These are phyloP conservation scores for Phoeniculus purpureus DNA, from an alignment of 2,797 vertebrate genomes.

Conservation along the genomic window DNA sequence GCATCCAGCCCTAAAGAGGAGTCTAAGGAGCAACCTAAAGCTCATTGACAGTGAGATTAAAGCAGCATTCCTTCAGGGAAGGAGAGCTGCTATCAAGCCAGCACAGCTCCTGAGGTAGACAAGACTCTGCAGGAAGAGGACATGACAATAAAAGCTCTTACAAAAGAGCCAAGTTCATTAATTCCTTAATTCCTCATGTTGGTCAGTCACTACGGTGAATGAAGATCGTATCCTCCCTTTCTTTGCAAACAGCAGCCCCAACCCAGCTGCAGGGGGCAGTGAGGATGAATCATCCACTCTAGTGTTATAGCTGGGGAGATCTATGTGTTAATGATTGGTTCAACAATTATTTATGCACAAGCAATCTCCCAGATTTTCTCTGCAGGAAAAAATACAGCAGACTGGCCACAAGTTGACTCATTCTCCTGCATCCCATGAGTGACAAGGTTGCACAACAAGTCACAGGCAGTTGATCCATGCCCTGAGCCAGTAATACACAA, in stretches of 20 bases:
- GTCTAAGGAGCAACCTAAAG: background rate
- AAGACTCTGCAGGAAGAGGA: background rate
- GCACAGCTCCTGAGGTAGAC: background rate
- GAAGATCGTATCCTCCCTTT: background rate
- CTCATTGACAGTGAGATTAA: background rate
- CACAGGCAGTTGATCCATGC: background rate
- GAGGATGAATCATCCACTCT: background rate
- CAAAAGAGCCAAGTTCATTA: background rate
- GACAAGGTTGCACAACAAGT: background rate
- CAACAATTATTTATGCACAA: slow-evolving; percentile 3
- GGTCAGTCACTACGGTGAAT: background rate
- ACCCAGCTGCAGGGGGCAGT: background rate
- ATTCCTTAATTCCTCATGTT: background rate
- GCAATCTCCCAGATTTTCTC: background rate
- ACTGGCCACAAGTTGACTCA: background rate
- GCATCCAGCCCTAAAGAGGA: background rate
- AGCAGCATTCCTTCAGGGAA: background rate
- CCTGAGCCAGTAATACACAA: background rate
- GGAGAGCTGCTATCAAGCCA: background rate
- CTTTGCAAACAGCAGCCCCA: background rate
- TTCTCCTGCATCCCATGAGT: background rate
- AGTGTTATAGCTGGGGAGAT: background rate
- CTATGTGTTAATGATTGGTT: background rate
- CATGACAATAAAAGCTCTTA: background rate
- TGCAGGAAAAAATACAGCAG: background rate